Base-by-base conservation (phyloP, 2,113 vertebrate species). In the Paracanthobrama guichenoti region DNA sequence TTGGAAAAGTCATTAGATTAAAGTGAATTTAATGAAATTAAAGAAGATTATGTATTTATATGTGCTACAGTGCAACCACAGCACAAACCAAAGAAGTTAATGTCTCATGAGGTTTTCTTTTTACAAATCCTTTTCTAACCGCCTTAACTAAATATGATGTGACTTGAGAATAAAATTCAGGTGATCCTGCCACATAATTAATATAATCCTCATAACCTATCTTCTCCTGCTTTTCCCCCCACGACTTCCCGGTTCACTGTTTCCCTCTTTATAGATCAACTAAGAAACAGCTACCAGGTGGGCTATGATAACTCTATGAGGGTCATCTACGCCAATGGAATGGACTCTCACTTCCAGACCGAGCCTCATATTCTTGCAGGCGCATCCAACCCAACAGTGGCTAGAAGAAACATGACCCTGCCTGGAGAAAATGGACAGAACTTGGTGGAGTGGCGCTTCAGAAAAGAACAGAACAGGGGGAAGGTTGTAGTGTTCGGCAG, bases 401-500 rank as follows among this genome's bases (percentile, higher is more conserved):
- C 97, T 59, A 96, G 97, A 76, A 95, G 98, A 62, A 99, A 99
- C 91, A 98, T 99, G 97, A 98, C 97, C 0, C 96, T 99, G 0
- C 98, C 98, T 0, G 97, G 97, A 11, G 98, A 99, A 82, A 99
- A 97, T 0, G 98, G 98, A 0, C 97, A 98, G 85, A 99, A 99
- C 88, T 86, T 99, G 91, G 98, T 99, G 88, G 98, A 99, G 74
- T 99, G 98, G 98, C 92, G 98, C 62, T 99, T 99, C 93, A 94
- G 98, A 26, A 98, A 99, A 84, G 98, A 99, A 85, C 98, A 99
- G 91, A 93, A 95, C 18, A 92, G 97, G 62, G 98, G 98, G 44
- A 98, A 98, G 86, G 95, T 99, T 89, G 97, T 97, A 0, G 97
- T 99, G 57, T 99, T 98, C 42, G 98, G 98, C 31, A 95, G 97